A percentile compares a stretch with the other conserved stretches of the same genome.
Evolutionary conservation across 2,797 vertebrate species (phyloP).

Genomic region (Sebastes trivittatus): DNA sequence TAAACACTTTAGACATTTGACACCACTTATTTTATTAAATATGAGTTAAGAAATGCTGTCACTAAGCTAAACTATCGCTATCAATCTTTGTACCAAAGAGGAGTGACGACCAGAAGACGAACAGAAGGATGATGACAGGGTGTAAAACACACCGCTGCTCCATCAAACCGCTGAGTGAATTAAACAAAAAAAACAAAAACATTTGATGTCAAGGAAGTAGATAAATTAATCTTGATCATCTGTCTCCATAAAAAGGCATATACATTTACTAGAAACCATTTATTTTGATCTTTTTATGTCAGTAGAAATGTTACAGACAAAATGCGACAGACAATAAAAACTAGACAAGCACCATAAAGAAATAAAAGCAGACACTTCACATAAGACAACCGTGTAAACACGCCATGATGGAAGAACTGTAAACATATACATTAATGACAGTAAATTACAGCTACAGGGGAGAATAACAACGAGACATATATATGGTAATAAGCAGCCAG

Average conservation of each 20-base stretch:
- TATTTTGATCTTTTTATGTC: slow-evolving; percentile 68
- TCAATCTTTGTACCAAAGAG: slow-evolving; percentile 26
- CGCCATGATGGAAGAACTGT: slow-evolving; percentile 14
- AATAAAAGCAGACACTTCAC: slow-evolving; percentile 26
- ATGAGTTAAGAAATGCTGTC: slow-evolving; percentile 14
- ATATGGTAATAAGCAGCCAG: slow-evolving; percentile 61
- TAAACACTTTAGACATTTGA: background rate
- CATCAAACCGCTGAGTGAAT: slow-evolving; percentile 45
- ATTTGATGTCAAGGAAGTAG: background rate
- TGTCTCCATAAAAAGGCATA: background rate
- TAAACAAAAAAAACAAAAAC: background rate
- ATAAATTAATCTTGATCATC: slow-evolving; percentile 5
- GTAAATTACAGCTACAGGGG: slow-evolving; percentile 50
- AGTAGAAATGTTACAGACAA: slow-evolving; percentile 30
- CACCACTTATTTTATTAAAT: slow-evolving; percentile 8
- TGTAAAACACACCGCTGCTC: slow-evolving; percentile 45
- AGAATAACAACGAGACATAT: slow-evolving; percentile 59
- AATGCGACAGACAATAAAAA: slow-evolving; percentile 18
- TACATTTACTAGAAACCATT: slow-evolving; percentile 47
- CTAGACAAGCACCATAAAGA: slow-evolving; percentile 3
- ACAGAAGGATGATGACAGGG: slow-evolving; percentile 55
- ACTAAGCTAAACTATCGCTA: slow-evolving; percentile 13
- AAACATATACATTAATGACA: slow-evolving; percentile 49
- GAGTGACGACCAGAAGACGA: slow-evolving; percentile 48
- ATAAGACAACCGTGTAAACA: slow-evolving; percentile 29